phyloP scores from a whole-genome alignment of 2,888 invertebrate genomes.

The Epinotia ramella region DNA sequence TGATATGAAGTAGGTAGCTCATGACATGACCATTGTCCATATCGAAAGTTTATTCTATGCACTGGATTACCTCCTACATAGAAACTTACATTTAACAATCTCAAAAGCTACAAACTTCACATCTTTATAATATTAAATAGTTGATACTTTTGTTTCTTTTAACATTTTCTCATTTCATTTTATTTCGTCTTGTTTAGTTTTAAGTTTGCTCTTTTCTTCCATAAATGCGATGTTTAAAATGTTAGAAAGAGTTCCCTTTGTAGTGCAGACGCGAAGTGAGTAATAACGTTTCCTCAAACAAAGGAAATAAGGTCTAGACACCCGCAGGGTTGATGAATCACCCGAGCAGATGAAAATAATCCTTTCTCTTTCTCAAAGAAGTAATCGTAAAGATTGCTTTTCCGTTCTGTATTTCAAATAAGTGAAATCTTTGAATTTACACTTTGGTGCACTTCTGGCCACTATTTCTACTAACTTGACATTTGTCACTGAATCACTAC shows the following conservation, averaged over 20 bases:
- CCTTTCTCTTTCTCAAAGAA: too few species aligned
- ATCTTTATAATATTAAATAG: too few species aligned
- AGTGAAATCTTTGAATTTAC: neutral
- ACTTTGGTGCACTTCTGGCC: neutral
- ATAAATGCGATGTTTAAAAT: neutral
- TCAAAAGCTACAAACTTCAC: too few species aligned
- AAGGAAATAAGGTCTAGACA: constrained; percentile 18
- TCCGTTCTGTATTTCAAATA: neutral
- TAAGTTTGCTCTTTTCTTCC: neutral
- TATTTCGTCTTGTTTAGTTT: neutral
- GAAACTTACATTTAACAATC: too few species aligned
- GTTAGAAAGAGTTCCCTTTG: neutral
- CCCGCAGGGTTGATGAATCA: constrained; percentile 4
- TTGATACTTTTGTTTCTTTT: neutral
- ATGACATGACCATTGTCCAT: too few species aligned
- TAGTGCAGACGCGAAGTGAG: constrained; percentile 5
- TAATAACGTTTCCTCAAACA: neutral
- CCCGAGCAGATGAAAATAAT: neutral
- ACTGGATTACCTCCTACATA: too few species aligned
- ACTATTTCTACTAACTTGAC: too few species aligned
- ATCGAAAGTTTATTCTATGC: too few species aligned
- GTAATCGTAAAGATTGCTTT: neutral
- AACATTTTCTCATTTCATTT: neutral
- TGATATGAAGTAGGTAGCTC: too few species aligned
- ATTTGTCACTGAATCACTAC: too few species aligned